Evolutionary conservation across 2,113 vertebrate species (phyloP), one percentile per base, ranked within the genome.

Genomic region (Halcyon senegalensis): DNA sequence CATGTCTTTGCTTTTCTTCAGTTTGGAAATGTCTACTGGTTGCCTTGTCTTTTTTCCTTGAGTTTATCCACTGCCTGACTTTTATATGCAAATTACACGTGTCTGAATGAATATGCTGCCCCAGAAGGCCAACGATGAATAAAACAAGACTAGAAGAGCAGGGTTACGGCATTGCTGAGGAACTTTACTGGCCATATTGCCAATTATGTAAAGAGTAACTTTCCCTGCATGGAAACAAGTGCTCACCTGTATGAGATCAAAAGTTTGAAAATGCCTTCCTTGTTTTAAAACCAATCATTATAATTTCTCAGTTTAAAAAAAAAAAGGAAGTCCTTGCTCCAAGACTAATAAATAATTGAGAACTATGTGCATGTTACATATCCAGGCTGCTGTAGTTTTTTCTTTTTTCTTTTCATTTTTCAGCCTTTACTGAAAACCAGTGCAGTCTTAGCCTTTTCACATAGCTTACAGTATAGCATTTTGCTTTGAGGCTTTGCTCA

Each of bases 311-410:
- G 43, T 70, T 89, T 62, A 46, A 46, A 46, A 19, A 19, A 39
- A 94, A 84, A 78, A 66, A 24, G 10, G 14, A 83, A 72, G 11
- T 74, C 68, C 51, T 84, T 0, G 1, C 79, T 84, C 72, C 56
- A 86, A 50, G 66, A 30, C 27, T 69, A 74, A 76, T 41, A 88
- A 84, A 90, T 89, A 86, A 81, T 78, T 62, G 16, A 90, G 89
- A 81, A 39, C 20, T 63, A 2, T 1, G 2, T 73, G 8, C 1
- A 0, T 68, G 25, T 82, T 89, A 76, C 6, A 10, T 20, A 15
- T 30, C 39, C 41, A 20, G 25, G 43, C 68, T 94, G n/a, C 88
- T 77, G 53, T 58, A 74, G 31, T 24, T 50, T 92, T 80, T 85
- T 17, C 20, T 78, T 89, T 60, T 28, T 16, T 72, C 50, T 82